A percentile compares a stretch with the other conserved stretches of the same genome.
These are phyloP conservation scores for Saimiri boliviensis DNA, from an alignment of 2,113 vertebrate genomes.

Conservation along the genomic window DNA sequence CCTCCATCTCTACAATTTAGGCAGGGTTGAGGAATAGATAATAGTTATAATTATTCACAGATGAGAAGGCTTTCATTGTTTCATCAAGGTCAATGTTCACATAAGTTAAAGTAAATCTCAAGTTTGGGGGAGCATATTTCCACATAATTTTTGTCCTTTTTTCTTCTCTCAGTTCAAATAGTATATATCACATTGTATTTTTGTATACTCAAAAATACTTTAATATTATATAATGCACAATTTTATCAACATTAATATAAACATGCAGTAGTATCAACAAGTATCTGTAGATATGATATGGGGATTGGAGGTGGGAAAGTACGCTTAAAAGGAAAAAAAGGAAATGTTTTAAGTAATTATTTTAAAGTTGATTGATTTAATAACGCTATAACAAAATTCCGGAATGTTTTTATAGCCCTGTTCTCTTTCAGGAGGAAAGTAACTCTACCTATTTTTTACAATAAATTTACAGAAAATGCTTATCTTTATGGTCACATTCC, in stretches of 20 bases:
- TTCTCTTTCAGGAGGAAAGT: slow-evolving; percentile 28
- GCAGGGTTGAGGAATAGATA: neutral
- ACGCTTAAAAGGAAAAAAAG: neutral
- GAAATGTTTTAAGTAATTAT: neutral
- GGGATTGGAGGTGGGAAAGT: neutral
- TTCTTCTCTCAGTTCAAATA: neutral
- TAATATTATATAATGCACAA: neutral
- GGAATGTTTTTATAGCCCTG: neutral
- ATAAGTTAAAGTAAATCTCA: neutral
- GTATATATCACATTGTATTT: neutral
- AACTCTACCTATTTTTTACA: neutral
- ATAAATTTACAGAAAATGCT: neutral
- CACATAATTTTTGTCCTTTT: slow-evolving; percentile 9
- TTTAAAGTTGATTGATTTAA: slow-evolving; percentile 18
- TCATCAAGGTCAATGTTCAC: neutral
- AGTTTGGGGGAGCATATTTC: neutral
- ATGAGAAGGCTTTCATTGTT: neutral
- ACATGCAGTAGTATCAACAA: neutral
- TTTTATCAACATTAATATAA: neutral
- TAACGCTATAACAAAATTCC: neutral
- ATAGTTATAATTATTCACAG: neutral
- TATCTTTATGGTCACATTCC: neutral
- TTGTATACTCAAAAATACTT: slow-evolving; percentile 14
- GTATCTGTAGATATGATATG: neutral
- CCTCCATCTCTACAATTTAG: neutral